Evolutionary conservation across 1,140 invertebrate species (phyloP).

Genomic region (Listronotus oregonensis): DNA sequence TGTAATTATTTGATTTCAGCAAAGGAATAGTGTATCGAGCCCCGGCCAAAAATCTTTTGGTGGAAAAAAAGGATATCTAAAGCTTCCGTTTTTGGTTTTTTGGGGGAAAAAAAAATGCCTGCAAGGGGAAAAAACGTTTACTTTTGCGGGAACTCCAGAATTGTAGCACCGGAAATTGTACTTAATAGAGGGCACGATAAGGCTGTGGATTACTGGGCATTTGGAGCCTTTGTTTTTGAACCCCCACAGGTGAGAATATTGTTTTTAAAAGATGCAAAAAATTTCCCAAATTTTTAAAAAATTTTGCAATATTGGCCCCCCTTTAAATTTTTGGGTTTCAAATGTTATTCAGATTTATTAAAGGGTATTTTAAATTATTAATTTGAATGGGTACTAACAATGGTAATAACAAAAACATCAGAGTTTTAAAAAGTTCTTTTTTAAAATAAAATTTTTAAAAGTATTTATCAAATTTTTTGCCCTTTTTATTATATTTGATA

Average conservation of each 20-base stretch:
- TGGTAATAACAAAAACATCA: too few species aligned
- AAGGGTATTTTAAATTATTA: too few species aligned
- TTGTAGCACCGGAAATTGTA: constrained; percentile 93
- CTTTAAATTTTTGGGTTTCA: too few species aligned
- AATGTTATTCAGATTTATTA: too few species aligned
- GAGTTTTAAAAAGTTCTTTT: too few species aligned
- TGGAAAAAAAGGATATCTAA: constrained; percentile 89
- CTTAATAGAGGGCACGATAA: constrained; percentile 90
- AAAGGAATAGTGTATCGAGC: constrained; percentile 90
- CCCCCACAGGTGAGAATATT: constrained; percentile 73
- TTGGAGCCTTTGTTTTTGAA: constrained; percentile 92
- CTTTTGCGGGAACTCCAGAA: constrained; percentile 95
- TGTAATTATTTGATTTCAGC: constrained; percentile 10
- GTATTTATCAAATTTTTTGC: too few species aligned
- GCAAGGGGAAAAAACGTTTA: constrained; percentile 88
- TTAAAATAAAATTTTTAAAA: too few species aligned
- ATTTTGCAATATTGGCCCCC: too few species aligned
- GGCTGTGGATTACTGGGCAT: constrained; percentile 93
- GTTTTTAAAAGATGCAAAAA: too few species aligned
- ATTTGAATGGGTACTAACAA: too few species aligned
- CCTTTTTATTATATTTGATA: too few species aligned
- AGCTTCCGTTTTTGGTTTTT: constrained; percentile 97
- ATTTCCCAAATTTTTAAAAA: too few species aligned
- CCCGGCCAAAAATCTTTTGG: constrained; percentile 91
- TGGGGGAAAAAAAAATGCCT: constrained; percentile 86